Percentiles rank a stretch among this genome's conserved stretches.
Evolutionary conservation across 2,113 vertebrate genomes (phyloP).

Genomic region (Callopanchax toddi): DNA sequence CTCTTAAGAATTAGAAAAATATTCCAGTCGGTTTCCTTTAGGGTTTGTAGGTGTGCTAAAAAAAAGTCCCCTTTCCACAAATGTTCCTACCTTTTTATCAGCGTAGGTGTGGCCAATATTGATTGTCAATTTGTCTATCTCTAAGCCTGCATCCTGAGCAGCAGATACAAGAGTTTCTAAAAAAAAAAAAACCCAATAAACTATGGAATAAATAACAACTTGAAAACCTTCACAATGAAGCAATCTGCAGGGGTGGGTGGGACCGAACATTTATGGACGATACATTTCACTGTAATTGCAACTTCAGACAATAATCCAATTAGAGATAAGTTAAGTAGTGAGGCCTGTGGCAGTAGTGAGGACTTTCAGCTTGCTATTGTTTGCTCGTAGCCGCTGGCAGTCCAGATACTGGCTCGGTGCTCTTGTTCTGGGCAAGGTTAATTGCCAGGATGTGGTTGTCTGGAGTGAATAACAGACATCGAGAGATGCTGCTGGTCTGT

Average conservation of each 20-base stretch:
- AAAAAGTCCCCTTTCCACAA: no score
- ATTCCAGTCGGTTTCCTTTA: no score
- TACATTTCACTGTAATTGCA: conserved; percentile 44
- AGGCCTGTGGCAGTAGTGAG: conserved; percentile 21
- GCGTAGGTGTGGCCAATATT: background rate
- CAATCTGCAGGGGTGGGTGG: conserved; percentile 2
- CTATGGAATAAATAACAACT: no score
- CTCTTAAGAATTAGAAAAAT: no score
- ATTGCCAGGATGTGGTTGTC: conserved; percentile 24
- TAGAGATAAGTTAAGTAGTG: conserved; percentile 45
- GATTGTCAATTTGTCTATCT: background rate
- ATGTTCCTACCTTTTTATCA: no score
- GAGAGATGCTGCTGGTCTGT: conserved; percentile 21
- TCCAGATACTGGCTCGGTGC: conserved; percentile 16
- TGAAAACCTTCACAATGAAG: conserved; percentile 22
- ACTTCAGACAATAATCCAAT: conserved; percentile 46
- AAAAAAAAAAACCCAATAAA: background rate
- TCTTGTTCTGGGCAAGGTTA: conserved; percentile 24
- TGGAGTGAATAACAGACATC: conserved; percentile 30
- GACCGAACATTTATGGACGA: conserved; percentile 23
- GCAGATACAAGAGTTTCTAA: background rate
- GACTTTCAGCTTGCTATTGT: conserved; percentile 45
- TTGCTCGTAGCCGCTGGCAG: conserved; percentile 22
- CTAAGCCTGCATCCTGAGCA: background rate
- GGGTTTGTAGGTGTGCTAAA: no score